Base-by-base conservation (phyloP, 92 coral and sea anemone genomes). In the Heliopora coerulea region DNA sequence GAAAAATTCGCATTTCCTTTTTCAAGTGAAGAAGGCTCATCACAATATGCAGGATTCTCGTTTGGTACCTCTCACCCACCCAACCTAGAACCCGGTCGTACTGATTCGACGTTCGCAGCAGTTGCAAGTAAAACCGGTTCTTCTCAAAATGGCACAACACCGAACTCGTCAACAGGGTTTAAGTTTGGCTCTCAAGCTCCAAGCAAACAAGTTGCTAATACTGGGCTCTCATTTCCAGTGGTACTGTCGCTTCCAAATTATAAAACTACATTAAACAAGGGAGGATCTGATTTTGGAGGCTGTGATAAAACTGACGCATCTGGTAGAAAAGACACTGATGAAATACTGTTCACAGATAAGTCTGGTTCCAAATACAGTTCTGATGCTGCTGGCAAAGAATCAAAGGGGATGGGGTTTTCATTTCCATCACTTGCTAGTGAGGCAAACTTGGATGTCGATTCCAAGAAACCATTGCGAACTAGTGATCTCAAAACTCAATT, bases 261-360 rank as follows among this genome's bases (percentile, higher is more conserved):
- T 37, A 70, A 56, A 78, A 74, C 39, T 75, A 18, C 6, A 56
- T 28, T 30, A 74, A 56, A 75, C 52, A 72, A 37, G 11, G 84
- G 84, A 54, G 83, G 86, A 0, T 83, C 76, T 56, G 74, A 75
- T 44, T 82, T 75, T 34, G 44, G 66, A 21, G 76, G 62, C 14
- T 84, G 75, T 39, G 85, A 88, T n/a, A 74, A 79, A 24, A 86
- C 79, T 49, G 68, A 79, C 41, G 68, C 89, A 27, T 68, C 86
- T 13, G 83, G 59, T 54, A 37, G 82, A 49, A 86, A 78, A 6
- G 65, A 78, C 14, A 65, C 70, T 13, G 78, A 79, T 39, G 25
- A 37, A 37, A 4, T 37, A 37, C 11, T 11, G 4, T 4, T 4
- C 42, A 11, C 42, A 4, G 42, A 4, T 4, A 37, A 37, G 42